Percentiles rank a stretch among this genome's conserved stretches.
Evolutionary conservation across 2,888 invertebrate species (phyloP).

Genomic region (Ormyrus thymus): DNA sequence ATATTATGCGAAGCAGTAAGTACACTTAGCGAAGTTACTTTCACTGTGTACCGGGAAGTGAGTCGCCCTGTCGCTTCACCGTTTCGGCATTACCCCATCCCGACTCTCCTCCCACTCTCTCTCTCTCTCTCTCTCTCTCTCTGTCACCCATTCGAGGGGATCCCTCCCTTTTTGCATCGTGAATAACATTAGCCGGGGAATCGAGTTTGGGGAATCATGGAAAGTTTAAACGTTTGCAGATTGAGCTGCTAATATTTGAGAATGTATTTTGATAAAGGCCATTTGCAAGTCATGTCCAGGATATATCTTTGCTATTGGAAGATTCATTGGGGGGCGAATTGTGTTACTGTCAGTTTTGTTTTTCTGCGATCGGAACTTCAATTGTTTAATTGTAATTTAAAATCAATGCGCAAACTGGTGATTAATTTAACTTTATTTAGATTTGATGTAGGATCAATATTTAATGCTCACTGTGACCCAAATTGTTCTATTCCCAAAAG

Average conservation of each 20-base stretch:
- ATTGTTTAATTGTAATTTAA: no score
- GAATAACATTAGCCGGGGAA: constrained; percentile 41
- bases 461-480: no score
- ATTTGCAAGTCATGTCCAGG: constrained; percentile 28
- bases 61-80: constrained; percentile 35
- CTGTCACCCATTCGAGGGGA: neutral
- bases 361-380: no score
- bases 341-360: no score
- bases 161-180: constrained; percentile 28
- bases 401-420: no score
- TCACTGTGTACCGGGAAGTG: constrained; percentile 29
- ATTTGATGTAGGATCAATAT: no score
- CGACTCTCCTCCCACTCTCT: neutral
- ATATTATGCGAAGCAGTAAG: constrained; percentile 53
- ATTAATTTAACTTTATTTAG: no score
- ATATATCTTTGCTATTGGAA: no score
- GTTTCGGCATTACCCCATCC: constrained; percentile 30
- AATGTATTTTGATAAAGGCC: constrained; percentile 26
- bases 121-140: constrained; percentile 6
- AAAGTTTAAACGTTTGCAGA: constrained; percentile 47
- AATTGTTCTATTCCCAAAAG: no score
- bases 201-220: constrained; percentile 35
- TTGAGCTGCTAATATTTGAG: constrained; percentile 27
- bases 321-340: no score
- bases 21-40: constrained; percentile 54